Percentiles rank a stretch among this genome's conserved stretches.
Evolutionary conservation across 2,113 vertebrate species (phyloP).

Genomic region (Toxotes jaculatrix): DNA sequence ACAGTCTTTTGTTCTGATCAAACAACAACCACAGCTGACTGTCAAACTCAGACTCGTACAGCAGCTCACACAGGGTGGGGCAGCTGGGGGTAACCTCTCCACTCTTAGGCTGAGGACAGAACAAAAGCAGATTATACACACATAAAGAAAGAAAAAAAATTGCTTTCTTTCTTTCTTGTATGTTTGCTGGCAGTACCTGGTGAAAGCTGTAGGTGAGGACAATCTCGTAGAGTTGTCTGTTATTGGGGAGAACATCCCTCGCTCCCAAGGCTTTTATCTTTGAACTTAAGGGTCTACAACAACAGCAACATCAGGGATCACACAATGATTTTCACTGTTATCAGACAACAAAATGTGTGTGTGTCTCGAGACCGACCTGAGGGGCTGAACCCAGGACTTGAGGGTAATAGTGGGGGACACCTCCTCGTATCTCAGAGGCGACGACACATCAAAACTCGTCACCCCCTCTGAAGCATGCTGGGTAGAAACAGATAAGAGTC

Average conservation of each 20-base stretch:
- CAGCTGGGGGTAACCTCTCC: conserved; percentile 99
- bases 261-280: conserved; percentile 94
- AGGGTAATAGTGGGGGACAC: conserved; percentile 93
- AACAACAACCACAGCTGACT: conserved; percentile 98
- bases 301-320: conserved; percentile 2
- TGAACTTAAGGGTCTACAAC: conserved; percentile 89
- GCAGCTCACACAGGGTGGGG: conserved; percentile 93
- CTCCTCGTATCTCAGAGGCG: conserved; percentile 94
- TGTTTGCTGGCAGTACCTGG: conserved; percentile 84
- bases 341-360: neutral
- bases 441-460: conserved; percentile 92
- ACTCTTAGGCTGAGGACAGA: conserved; percentile 90
- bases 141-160: neutral
- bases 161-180: neutral
- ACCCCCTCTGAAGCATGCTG: conserved; percentile 97
- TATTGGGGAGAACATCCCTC: conserved; percentile 95
- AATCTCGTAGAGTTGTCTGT: conserved; percentile 95
- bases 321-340: neutral
- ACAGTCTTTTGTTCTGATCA: conserved; percentile 96
- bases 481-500: conserved; percentile 18
- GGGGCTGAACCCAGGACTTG: conserved; percentile 97
- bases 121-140: conserved; percentile 24
- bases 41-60: conserved; percentile 98
- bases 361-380: conserved; percentile 83
- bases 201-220: conserved; percentile 95